Evolutionary conservation across 2,888 invertebrate species (phyloP), one percentile per base, ranked within the genome.

Genomic region (Clostera curtula): DNA sequence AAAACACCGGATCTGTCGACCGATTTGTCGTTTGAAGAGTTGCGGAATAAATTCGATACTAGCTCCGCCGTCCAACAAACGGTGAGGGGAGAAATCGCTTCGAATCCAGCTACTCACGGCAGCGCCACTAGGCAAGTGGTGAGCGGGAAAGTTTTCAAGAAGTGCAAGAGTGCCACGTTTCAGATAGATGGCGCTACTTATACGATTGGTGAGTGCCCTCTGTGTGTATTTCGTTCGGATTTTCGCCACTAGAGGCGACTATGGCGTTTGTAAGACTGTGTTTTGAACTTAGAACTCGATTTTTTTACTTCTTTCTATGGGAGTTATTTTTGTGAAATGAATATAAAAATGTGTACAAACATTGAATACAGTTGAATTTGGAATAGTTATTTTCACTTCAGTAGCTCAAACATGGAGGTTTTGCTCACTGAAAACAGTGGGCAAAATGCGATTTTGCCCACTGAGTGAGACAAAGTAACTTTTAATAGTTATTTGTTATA

Each of bases 91-190:
- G 79, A 79, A 55, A 73, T 79, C 36, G 64, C 67, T 36, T 71
- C 79, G 49, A 76, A 75, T 45, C 84, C 84, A 8, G 71, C 82
- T 18, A 79, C 82, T 38, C 84, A 85, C 47, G 74, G 72, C 40
- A 85, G 85, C 67, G 83, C 77, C 38, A 82, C 67, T 16, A 63
- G 85, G 8, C 85, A 85, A 43, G 72, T 76, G 19, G 84, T 85
- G 22, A 85, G 83, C 56, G 85, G 85, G 34, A 88, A 89, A 57
- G 69, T 90, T 37, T 89, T 90, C 76, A 90, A 90, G 84, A 93
- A 93, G 75, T 93, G 93, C 84, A 93, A 93, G 82, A 93, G 93
- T 70, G 93, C 93, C 27, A 93, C 93, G 36, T 93, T 93, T 71
- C 92, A 93, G 55, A 88, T 93, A 71, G 93, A 93, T 79, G 93